phyloP scores from a whole-genome alignment of 2,888 invertebrate genomes.

The Digitonthophagus gazella region DNA sequence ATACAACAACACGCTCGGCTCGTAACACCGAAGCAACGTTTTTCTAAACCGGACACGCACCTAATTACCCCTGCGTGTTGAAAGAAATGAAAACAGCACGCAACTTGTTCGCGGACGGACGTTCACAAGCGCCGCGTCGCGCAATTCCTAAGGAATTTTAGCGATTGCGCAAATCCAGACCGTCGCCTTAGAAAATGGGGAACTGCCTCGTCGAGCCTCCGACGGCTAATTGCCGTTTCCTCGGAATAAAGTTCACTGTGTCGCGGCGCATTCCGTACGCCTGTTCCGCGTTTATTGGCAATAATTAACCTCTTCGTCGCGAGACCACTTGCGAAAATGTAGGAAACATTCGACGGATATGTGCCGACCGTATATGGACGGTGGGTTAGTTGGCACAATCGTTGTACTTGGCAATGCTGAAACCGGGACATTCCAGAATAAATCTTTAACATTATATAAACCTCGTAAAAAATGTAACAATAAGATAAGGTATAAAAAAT shows the following conservation, averaged over 20 bases:
- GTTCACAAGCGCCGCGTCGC: background rate
- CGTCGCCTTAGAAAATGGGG: background rate
- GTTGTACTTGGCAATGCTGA: background rate
- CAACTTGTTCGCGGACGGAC: background rate
- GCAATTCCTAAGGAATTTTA: background rate
- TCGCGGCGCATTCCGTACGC: background rate
- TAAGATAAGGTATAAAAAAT: too few relatives aligned
- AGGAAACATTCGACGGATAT: background rate
- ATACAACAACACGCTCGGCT: too few relatives aligned
- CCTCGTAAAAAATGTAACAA: too few relatives aligned
- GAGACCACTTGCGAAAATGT: background rate
- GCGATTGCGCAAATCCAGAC: background rate
- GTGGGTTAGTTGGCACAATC: background rate
- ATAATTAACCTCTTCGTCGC: background rate
- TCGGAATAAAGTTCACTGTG: background rate
- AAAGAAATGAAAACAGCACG: background rate
- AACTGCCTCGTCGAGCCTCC: background rate
- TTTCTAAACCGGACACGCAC: background rate
- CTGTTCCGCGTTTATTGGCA: background rate
- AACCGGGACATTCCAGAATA: background rate
- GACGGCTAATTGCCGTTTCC: background rate
- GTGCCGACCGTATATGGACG: background rate
- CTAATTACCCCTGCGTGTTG: background rate
- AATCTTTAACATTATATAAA: too few relatives aligned
- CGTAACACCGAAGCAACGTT: too few relatives aligned